These are phyloP conservation scores for Loxodonta africana DNA, from an alignment of 2,113 vertebrate species.

Conservation along the genomic window DNA sequence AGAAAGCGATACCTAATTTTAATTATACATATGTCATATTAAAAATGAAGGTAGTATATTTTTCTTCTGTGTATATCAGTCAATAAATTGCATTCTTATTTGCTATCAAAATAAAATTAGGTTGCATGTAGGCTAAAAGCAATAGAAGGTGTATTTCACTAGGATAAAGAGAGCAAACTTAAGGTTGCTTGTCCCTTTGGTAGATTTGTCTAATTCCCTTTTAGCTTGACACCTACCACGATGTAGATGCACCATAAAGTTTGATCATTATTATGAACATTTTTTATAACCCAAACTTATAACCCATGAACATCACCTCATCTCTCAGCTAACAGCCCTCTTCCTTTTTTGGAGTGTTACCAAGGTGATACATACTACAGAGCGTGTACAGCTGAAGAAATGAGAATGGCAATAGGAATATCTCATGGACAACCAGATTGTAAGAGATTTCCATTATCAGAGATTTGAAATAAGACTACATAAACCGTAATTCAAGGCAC, in stretches of 20 bases:
- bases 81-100: neutral
- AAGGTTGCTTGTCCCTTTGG: neutral
- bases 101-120: constrained; percentile 35
- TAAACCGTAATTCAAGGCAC: constrained; percentile 13
- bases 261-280: neutral
- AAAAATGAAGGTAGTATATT: constrained; percentile 36
- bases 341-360: neutral
- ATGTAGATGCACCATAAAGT: neutral
- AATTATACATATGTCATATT: neutral
- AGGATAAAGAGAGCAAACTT: neutral
- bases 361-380: neutral
- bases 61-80: neutral
- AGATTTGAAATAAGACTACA: constrained; percentile 52
- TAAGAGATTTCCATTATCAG: neutral
- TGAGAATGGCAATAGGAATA: neutral
- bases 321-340: neutral
- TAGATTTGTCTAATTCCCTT: neutral
- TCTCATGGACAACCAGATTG: neutral
- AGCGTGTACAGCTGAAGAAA: neutral
- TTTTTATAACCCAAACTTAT: constrained; percentile 56
- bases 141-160: neutral
- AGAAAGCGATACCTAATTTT: constrained; percentile 46
- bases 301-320: neutral
- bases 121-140: neutral
- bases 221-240: neutral